Percentiles rank a stretch among this genome's conserved stretches.
Evolutionary conservation across 2,888 invertebrate genomes (phyloP).

Genomic region (Drosophila nigricruria): DNA sequence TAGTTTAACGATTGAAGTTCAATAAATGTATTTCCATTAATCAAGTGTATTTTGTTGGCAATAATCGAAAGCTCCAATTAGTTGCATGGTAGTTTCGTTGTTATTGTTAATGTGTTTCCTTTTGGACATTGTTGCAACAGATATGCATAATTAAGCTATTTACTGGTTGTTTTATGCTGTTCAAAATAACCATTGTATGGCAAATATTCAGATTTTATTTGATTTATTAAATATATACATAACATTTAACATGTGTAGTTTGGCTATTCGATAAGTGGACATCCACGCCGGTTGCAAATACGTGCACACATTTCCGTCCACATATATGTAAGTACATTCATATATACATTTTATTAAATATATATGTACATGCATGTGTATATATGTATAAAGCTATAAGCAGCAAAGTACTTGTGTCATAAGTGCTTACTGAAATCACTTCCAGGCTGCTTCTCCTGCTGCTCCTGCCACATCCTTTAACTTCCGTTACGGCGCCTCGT

Average conservation of each 20-base stretch:
- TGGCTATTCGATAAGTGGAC: slow-evolving; percentile 47
- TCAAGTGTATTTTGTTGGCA: slow-evolving; percentile 6
- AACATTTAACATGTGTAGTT: slow-evolving; percentile 13
- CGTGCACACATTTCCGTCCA: slow-evolving; percentile 50
- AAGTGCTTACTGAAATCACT: slow-evolving; percentile 77
- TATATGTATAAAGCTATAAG: slow-evolving; percentile 27
- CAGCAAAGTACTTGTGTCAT: slow-evolving; percentile 62
- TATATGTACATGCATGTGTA: neutral
- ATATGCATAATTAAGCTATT: slow-evolving; percentile 9
- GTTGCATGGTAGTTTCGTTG: slow-evolving; percentile 3
- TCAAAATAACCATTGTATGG: neutral
- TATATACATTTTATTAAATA: neutral
- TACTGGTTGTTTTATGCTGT: slow-evolving; percentile 1
- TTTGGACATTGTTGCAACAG: slow-evolving; percentile 3
- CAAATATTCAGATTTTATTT: neutral
- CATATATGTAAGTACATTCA: slow-evolving; percentile 4
- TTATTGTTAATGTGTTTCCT: slow-evolving; percentile 9
- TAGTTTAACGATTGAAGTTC: neutral
- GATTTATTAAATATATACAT: neutral
- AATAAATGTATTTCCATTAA: neutral
- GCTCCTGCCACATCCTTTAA: slow-evolving; percentile 49
- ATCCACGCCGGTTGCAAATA: slow-evolving; percentile 40
- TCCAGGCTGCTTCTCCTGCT: slow-evolving; percentile 52
- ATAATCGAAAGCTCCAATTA: slow-evolving; percentile 2
- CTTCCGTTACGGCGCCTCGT: slow-evolving; percentile 26